Evolutionary conservation across 2,113 vertebrate species (phyloP).

Genomic region (Phyllostomus discolor): DNA sequence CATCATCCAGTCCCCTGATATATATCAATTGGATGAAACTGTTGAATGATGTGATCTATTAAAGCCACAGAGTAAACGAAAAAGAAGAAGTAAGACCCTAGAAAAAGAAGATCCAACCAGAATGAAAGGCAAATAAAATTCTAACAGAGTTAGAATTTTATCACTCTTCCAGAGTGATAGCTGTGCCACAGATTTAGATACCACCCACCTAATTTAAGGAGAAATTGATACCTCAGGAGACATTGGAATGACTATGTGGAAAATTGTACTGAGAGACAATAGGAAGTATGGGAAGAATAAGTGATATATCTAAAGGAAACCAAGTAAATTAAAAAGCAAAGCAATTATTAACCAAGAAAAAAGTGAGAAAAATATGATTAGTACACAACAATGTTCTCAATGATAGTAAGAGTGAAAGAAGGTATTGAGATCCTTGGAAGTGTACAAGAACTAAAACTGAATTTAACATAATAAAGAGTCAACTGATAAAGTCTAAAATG

Average conservation of each 20-base stretch:
- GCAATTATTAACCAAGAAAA: not conserved
- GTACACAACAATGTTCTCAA: not conserved
- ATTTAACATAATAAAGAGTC: not conserved
- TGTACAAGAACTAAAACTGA: not conserved
- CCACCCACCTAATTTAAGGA: not conserved
- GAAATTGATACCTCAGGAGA: not conserved
- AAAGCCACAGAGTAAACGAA: not conserved
- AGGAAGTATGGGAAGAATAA: not conserved
- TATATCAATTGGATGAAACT: not conserved
- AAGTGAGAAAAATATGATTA: not conserved
- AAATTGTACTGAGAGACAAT: not conserved
- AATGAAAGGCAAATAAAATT: not conserved
- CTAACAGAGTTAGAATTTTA: no score
- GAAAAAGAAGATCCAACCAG: not conserved
- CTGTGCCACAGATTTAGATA: not conserved
- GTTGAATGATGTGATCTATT: not conserved
- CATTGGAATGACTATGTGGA: not conserved
- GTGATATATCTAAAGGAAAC: not conserved
- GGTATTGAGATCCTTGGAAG: not conserved
- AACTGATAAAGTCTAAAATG: not conserved
- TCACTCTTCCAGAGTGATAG: not conserved
- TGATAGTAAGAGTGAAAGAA: not conserved
- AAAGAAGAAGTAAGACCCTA: not conserved
- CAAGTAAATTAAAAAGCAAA: constrained; percentile 6
- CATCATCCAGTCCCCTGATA: not conserved